Percentiles rank a stretch among this genome's conserved stretches.
Conservation (phyloP, 2,113 vertebrate species). For the Corythornis cristatus region DNA sequence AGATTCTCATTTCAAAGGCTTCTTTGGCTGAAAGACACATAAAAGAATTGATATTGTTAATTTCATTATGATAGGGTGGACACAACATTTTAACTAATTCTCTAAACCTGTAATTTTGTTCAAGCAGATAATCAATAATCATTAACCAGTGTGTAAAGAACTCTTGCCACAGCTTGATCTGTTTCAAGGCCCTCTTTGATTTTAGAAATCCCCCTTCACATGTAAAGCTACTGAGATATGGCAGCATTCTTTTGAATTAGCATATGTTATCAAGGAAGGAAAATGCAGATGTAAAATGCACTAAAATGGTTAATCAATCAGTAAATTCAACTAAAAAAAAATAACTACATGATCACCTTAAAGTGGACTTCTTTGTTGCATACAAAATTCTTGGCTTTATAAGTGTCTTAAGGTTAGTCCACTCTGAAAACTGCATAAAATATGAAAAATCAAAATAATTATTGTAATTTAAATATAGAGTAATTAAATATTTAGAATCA, state of each 20-base stretch:
- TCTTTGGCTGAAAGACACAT: constrained; percentile 85
- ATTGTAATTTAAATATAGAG: constrained; percentile 15
- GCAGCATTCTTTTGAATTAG: background rate
- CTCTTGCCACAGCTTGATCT: background rate
- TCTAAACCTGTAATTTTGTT: background rate
- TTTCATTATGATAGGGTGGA: background rate
- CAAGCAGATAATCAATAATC: background rate
- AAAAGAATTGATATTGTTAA: background rate
- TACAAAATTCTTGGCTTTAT: constrained; percentile 56
- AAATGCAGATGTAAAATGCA: constrained; percentile 34
- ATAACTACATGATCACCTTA: constrained; percentile 47
- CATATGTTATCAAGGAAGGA: background rate
- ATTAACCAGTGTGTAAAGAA: background rate
- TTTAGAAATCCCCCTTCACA: background rate
- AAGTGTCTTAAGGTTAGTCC: constrained; percentile 65
- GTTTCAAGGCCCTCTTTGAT: background rate
- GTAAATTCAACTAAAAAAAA: constrained; percentile 34
- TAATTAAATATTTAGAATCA: background rate
- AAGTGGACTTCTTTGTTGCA: constrained; percentile 64
- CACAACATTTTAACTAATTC: background rate
- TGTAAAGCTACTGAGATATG: background rate
- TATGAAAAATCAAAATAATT: constrained; percentile 51
- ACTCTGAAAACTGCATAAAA: constrained; percentile 60
- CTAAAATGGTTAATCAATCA: constrained; percentile 17
- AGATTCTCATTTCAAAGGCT: constrained; percentile 86